A percentile compares a stretch with the other conserved stretches of the same genome.
phyloP scores from a whole-genome alignment of 2,888 invertebrate genomes.

The Camptogramma bilineatum region DNA sequence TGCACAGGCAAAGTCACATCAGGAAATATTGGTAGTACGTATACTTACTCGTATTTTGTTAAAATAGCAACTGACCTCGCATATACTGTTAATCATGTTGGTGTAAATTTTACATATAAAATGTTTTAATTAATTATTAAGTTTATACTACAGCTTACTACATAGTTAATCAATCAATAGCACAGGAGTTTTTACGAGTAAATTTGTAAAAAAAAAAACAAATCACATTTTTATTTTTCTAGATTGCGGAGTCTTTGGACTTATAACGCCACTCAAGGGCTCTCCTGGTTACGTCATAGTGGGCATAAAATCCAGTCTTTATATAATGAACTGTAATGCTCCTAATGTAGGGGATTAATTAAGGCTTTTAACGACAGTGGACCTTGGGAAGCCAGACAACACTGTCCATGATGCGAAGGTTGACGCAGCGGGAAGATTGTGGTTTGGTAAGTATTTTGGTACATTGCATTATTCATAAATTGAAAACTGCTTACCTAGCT shows the following conservation, averaged over 20 bases:
- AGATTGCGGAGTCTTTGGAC: not conserved
- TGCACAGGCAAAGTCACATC: constrained; percentile 17
- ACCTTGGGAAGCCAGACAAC: constrained; percentile 36
- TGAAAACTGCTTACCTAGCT: too few relatives aligned
- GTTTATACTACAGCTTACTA: too few relatives aligned
- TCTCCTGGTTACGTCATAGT: constrained; percentile 22
- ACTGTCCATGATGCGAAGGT: constrained; percentile 86
- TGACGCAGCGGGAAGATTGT: constrained; percentile 82
- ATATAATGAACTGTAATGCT: constrained; percentile 21
- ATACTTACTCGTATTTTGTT: not conserved
- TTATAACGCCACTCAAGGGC: constrained; percentile 19
- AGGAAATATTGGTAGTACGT: constrained; percentile 19
- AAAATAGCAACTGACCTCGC: too few relatives aligned
- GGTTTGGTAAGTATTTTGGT: constrained; percentile 71
- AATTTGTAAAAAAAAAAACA: too few relatives aligned
- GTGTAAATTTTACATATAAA: too few relatives aligned
- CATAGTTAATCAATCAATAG: too few relatives aligned
- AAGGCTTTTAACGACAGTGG: constrained; percentile 23
- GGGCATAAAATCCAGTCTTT: constrained; percentile 13
- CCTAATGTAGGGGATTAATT: constrained; percentile 4
- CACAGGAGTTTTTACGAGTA: too few relatives aligned
- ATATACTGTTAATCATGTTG: too few relatives aligned
- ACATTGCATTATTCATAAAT: not conserved
- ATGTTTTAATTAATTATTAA: too few relatives aligned
- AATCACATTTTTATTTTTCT: too few relatives aligned